Evolutionary conservation across 2,888 invertebrate genomes (phyloP).

Genomic region (Nebria salina): DNA sequence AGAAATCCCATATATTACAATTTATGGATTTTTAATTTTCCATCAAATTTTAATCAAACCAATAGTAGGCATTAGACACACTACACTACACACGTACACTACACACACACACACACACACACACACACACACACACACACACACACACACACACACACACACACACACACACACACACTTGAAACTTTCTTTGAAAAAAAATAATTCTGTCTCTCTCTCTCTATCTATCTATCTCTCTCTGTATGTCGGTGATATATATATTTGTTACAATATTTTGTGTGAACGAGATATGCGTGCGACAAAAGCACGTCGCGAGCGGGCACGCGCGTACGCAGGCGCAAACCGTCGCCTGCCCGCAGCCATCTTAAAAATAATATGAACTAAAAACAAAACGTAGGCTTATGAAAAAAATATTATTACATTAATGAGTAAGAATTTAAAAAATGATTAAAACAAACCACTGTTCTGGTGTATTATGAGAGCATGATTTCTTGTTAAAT

Average conservation of each 20-base stretch:
- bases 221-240: conserved; percentile 33
- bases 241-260: conserved; percentile 16
- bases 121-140: conserved; percentile 11
- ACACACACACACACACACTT: conserved; percentile 11
- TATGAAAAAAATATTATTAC: conserved; percentile 25
- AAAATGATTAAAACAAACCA: conserved; percentile 24
- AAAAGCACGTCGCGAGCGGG: conserved; percentile 8
- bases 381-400: conserved; percentile 36
- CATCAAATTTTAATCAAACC: background rate
- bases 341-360: conserved; percentile 13
- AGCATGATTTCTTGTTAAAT: conserved; percentile 43
- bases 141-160: background rate
- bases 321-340: conserved; percentile 8
- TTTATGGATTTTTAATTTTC: background rate
- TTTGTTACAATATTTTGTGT: conserved; percentile 21
- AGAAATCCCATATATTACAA: background rate
- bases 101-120: conserved; percentile 11
- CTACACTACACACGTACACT: conserved; percentile 4
- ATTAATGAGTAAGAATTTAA: conserved; percentile 16
- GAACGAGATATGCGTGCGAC: conserved; percentile 15
- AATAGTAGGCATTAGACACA: background rate
- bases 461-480: conserved; percentile 26
- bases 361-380: conserved; percentile 26
- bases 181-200: conserved; percentile 5
- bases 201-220: conserved; percentile 28